Evolutionary conservation across 2,888 invertebrate species (phyloP), one percentile per base, ranked within the genome.

Genomic region (Unio delphinus): DNA sequence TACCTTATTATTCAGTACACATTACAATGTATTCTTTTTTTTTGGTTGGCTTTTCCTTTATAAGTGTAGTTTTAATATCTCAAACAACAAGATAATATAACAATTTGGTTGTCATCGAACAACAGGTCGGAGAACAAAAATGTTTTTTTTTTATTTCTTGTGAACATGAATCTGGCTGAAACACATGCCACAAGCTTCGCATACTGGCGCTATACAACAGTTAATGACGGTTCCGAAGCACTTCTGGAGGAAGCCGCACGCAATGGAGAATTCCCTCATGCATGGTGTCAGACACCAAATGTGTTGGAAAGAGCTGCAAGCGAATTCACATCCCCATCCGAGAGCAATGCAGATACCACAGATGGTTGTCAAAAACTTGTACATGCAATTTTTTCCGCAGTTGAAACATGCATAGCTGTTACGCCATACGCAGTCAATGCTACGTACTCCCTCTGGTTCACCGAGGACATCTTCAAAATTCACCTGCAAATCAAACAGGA

Each of bases 211-310:
- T 1, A 80, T 34, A 57, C 74, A 83, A 62, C 83, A 85, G 68
- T 94, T 94, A 85, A 94, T 67, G 60, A 78, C 75, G 17, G 78
- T 70, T 15, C 93, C 90, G 91, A 92, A 69, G 76, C 79, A 81
- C 65, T 80, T 86, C 79, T 83, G 80, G 30, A 68, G 59, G 30
- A 79, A 80, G 8, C 80, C 80, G 20, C 78, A 73, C 85, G 93
- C 92, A 84, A 94, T 93, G 90, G 93, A 93, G 89, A 93, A 92
- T 74, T 89, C 92, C 67, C 94, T 91, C 67, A 94, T 89, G 71
- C 92, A 92, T 0, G 95, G 94, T 0, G 92, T 93, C 26, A 93
- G 90, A 85, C 94, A 94, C 95, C 95, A 95, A 83, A 95, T 94
- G 91, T 94, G 94, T 23, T 75, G 54, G 73, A 85, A 83, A 7